Conservation (phyloP, 64 coral and sea anemone genomes). For the Acropora tenuis region DNA sequence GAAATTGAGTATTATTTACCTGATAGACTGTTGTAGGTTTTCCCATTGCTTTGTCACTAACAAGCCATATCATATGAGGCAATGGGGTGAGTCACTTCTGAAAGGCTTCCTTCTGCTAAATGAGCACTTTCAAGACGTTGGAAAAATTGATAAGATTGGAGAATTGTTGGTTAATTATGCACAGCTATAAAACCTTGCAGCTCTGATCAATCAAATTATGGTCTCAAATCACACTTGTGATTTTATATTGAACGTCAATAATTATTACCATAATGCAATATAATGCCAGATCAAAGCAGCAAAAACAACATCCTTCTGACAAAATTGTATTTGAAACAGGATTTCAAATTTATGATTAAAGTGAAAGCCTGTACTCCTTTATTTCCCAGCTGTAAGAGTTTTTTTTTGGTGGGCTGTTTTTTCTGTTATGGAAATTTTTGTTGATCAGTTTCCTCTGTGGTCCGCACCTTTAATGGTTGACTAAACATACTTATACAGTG, state of each 20-base stretch:
- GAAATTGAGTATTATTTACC: constrained; percentile 2
- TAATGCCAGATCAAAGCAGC: too few species aligned
- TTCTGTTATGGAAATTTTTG: background rate
- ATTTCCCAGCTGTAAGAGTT: background rate
- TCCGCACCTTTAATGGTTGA: background rate
- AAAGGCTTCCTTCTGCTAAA: constrained; percentile 1
- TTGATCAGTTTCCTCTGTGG: background rate
- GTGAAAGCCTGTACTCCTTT: background rate
- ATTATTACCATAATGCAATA: too few species aligned
- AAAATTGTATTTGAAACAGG: background rate
- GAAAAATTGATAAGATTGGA: constrained; percentile 3
- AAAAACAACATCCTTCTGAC: background rate
- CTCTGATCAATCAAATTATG: constrained; percentile 2
- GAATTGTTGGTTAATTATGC: constrained; percentile 15
- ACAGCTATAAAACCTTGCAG: background rate
- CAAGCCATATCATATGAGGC: constrained; percentile 45
- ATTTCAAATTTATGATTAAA: constrained; percentile 6
- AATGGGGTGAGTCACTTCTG: constrained; percentile 5
- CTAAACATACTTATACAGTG: background rate
- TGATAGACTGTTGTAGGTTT: constrained; percentile 28
- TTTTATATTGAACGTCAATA: background rate
- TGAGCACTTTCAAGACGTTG: constrained; percentile 9
- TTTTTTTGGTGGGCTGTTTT: background rate
- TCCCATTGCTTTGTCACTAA: constrained; percentile 19
- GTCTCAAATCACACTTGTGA: background rate